Evolutionary conservation across 2,113 vertebrate species (phyloP), one percentile per base, ranked within the genome.

Genomic region (Leptosomus discolor): DNA sequence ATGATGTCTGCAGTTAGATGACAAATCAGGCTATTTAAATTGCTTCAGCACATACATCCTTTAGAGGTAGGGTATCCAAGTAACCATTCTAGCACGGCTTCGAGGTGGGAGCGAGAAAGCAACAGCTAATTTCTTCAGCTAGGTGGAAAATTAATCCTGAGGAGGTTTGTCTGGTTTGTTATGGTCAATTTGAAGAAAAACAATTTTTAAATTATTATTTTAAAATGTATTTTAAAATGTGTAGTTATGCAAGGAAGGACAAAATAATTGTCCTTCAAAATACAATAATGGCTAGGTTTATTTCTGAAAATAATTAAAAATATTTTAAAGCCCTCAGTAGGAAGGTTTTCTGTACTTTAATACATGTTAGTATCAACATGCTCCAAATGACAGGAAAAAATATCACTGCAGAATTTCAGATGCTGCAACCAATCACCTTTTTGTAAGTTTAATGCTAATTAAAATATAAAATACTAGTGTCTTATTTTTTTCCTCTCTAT

Each of bases 21-120:
- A 96, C 92, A 96, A 95, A 95, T 80, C 90, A 74, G 85, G 88
- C 88, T 94, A 85, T 95, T 88, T 84, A 89, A 89, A 93, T 80
- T 69, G 58, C 93, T 46, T 43, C 46, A 1, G 78, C 85, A 89
- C 73, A 81, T 50, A 34, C 88, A 88, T 94, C 89, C 60, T 85
- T 85, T 90, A n/a, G 37, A 83, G 92, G 67, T 85, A 51, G 63
- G 83, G 96, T 95, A 96, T 96, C 95, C 78, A 96, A 91, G 94
- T 97, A 96, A 97, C 95, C 80, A 39, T 36, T 61, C 67, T 15
- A 86, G 88, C 67, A 45, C 3, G 1, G 80, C 77, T 92, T 53
- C 67, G 50, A 83, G 86, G 90, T 80, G 61, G 96, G 94, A 95
- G 74, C 18, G 69, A 77, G 88, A 82, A 96, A 85, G 88, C 61